Base-by-base conservation (phyloP, 2,113 vertebrate species). In the Uria aalge region DNA sequence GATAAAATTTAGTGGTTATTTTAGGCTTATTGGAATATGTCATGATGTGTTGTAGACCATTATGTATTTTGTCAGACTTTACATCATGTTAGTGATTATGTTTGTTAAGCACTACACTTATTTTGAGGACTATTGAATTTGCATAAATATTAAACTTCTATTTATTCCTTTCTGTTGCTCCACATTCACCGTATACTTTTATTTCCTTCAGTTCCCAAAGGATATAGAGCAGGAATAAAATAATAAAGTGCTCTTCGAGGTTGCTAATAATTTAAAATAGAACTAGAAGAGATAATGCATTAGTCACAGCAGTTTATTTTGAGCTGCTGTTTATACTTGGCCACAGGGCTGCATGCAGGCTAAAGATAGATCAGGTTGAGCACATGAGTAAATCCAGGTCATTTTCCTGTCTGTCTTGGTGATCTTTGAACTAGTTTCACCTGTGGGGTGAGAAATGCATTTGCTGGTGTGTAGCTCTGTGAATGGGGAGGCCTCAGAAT, bases 281-380 rank as follows among this genome's bases (percentile, higher is more conserved):
- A 83, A 29, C 41, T 71, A 27, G 67, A 63, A 76, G 27, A 77
- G 69, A 88, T 45, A 89, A 74, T 32, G 12, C 0, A 1, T 71
- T 81, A 52, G 50, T 95, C 40, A 27, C 41, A 78, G 66, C 38
- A 36, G 47, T 92, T 88, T 88, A 88, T 74, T 95, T 86, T 83
- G 59, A 93, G 75, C 73, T 86, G 48, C 57, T 80, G 20, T 90
- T 92, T 80, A 55, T 55, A 73, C 52, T 84, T 95, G 82, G 55
- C 47, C 40, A 45, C 71, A 77, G 52, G 1, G 0, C 38, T 83
- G 18, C 36, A 26, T 6, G 5, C 19, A 68, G 47, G 45, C 91
- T 90, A 62, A 94, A 93, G 60, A 95, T 75, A 96, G 90, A n/a
- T 68, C 56, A 47, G 12, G 23, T 53, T 77, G 68, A 78, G 73